Conservation (phyloP, 2,797 vertebrate genomes). For the Columba guinea region DNA sequence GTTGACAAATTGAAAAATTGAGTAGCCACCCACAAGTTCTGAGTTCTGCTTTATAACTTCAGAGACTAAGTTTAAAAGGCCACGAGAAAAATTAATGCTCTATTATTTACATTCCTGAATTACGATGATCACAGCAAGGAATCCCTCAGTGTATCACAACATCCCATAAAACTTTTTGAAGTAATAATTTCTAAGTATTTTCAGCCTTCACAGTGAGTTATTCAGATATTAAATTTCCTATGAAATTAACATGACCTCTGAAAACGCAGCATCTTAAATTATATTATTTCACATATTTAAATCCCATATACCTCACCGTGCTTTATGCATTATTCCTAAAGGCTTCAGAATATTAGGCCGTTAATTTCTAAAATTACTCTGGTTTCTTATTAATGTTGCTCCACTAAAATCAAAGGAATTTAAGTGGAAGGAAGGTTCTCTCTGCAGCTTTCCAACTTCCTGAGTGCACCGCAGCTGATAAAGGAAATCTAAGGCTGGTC, state of each 20-base stretch:
- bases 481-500: background rate
- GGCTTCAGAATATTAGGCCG: conserved; percentile 28
- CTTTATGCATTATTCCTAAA: conserved; percentile 62
- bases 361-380: conserved; percentile 25
- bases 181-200: conserved; percentile 44
- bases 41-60: conserved; percentile 8
- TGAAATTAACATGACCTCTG: conserved; percentile 46
- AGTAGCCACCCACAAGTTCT: conserved; percentile 23
- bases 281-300: conserved; percentile 48
- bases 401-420: background rate
- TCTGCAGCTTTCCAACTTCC: background rate
- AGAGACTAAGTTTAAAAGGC: background rate
- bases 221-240: conserved; percentile 61
- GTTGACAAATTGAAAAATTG: conserved; percentile 38
- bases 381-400: conserved; percentile 39
- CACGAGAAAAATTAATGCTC: conserved; percentile 35
- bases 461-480: background rate
- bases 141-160: background rate
- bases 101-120: conserved; percentile 35
- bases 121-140: background rate
- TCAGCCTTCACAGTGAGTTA: conserved; percentile 37
- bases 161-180: conserved; percentile 18
- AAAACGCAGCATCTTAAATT: conserved; percentile 52
- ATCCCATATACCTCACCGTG: conserved; percentile 13
- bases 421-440: background rate